Evolutionary conservation across 2,888 invertebrate species (phyloP).

Genomic region (Oegoconia quadripuncta): DNA sequence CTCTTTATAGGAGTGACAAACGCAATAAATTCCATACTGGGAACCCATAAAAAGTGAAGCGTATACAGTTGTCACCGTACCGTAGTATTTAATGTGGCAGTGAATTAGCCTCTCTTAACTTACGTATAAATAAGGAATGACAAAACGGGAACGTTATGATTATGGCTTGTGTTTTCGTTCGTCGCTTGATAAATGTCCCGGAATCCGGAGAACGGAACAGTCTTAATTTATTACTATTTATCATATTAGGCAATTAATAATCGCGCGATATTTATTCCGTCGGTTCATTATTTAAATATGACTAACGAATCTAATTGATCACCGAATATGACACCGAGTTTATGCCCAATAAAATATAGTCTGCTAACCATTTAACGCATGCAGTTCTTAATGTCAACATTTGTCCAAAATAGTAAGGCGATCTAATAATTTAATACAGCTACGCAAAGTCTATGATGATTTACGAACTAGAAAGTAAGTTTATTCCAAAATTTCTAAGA

Average conservation of each 20-base stretch:
- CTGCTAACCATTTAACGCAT: too few relatives aligned
- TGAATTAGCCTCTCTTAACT: slow-evolving; percentile 59
- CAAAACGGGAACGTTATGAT: slow-evolving; percentile 31
- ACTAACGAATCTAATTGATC: slow-evolving; percentile 43
- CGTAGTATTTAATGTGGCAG: slow-evolving; percentile 51
- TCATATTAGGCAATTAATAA: slow-evolving; percentile 52
- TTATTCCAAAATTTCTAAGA: too few relatives aligned
- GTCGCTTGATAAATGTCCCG: slow-evolving; percentile 33
- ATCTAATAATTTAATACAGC: too few relatives aligned
- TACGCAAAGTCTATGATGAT: too few relatives aligned
- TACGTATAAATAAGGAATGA: slow-evolving; percentile 55
- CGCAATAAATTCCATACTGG: slow-evolving; percentile 58
- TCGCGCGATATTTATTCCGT: slow-evolving; percentile 36
- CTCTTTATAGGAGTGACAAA: slow-evolving; percentile 52
- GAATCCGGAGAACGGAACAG: slow-evolving; percentile 22
- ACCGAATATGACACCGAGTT: slow-evolving; percentile 27
- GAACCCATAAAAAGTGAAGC: slow-evolving; percentile 62
- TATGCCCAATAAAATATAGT: too few relatives aligned
- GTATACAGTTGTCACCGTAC: slow-evolving; percentile 56
- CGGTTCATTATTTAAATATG: slow-evolving; percentile 35
- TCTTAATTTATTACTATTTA: slow-evolving; percentile 51
- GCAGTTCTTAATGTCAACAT: too few relatives aligned
- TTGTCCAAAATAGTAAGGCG: too few relatives aligned
- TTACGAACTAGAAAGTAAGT: too few relatives aligned
- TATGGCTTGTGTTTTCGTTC: slow-evolving; percentile 33